Conservation (phyloP, 64 coral and sea anemone species). For the Actinia equina region DNA sequence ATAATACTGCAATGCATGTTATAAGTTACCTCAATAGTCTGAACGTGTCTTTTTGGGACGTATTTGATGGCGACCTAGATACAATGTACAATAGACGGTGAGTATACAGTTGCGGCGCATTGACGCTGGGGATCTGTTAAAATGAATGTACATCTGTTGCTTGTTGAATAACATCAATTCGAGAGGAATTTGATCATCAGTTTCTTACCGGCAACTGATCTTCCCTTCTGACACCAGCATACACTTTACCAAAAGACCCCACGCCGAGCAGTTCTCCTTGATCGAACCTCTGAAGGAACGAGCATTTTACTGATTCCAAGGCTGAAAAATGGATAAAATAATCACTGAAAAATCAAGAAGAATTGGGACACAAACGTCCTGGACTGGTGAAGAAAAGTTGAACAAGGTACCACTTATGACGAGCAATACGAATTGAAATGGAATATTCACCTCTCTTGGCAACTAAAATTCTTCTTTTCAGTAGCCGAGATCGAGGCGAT, state of each 20-base stretch:
- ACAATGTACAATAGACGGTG: neutral
- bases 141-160: too few species aligned
- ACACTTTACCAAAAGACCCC: slow-evolving; percentile 14
- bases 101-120: too few species aligned
- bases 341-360: neutral
- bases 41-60: neutral
- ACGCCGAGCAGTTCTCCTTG: slow-evolving; percentile 10
- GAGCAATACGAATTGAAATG: too few species aligned
- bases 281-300: neutral
- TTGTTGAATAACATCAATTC: too few species aligned
- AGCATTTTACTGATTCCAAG: neutral
- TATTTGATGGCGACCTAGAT: slow-evolving; percentile 18
- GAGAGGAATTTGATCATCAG: too few species aligned
- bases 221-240: neutral
- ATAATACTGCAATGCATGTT: neutral
- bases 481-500: neutral
- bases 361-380: too few species aligned
- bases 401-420: too few species aligned
- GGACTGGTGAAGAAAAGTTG: too few species aligned
- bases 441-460: neutral
- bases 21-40: neutral
- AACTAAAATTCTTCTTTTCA: neutral
- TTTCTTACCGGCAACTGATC: neutral
- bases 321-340: neutral
- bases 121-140: too few species aligned